Evolutionary conservation across 2,888 invertebrate genomes (phyloP).

Genomic region (Orchesella flavescens): DNA sequence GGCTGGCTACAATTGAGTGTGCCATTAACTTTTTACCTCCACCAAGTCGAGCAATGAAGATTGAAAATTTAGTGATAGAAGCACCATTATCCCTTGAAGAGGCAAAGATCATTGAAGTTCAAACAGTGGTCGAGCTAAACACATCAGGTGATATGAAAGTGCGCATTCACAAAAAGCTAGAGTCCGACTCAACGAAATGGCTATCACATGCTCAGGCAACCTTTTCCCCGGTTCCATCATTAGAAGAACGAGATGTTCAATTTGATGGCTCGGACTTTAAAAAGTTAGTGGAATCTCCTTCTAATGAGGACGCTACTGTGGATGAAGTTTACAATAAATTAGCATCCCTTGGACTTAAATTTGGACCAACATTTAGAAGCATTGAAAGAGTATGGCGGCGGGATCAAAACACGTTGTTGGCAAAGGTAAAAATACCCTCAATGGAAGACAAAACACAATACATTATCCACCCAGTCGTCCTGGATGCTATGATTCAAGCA

Average conservation of each 20-base stretch:
- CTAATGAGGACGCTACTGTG: neutral
- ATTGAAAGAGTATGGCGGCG: no score
- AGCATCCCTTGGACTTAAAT: slow-evolving; percentile 39
- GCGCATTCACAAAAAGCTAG: neutral
- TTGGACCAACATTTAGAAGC: neutral
- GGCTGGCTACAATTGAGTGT: slow-evolving; percentile 46
- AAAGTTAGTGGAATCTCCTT: neutral
- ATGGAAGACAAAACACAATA: slow-evolving; percentile 21
- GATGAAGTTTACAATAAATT: slow-evolving; percentile 45
- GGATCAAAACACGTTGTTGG: slow-evolving; percentile 21
- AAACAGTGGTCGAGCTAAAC: slow-evolving; percentile 19
- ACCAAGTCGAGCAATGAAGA: slow-evolving; percentile 55
- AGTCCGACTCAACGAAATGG: no score
- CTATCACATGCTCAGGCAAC: no score
- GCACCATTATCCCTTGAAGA: slow-evolving; percentile 49
- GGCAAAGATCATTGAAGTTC: slow-evolving; percentile 23
- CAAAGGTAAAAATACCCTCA: slow-evolving; percentile 30
- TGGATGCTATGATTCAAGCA: slow-evolving; percentile 14
- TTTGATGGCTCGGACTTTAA: neutral
- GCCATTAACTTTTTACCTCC: slow-evolving; percentile 35
- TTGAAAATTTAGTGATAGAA: slow-evolving; percentile 57
- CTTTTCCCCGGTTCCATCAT: no score
- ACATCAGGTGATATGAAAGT: slow-evolving; percentile 22
- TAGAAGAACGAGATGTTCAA: no score
- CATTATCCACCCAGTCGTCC: slow-evolving; percentile 33